These are phyloP conservation scores for Neotoxoptera formosana DNA, from an alignment of 1,140 invertebrate species.

Conservation along the genomic window DNA sequence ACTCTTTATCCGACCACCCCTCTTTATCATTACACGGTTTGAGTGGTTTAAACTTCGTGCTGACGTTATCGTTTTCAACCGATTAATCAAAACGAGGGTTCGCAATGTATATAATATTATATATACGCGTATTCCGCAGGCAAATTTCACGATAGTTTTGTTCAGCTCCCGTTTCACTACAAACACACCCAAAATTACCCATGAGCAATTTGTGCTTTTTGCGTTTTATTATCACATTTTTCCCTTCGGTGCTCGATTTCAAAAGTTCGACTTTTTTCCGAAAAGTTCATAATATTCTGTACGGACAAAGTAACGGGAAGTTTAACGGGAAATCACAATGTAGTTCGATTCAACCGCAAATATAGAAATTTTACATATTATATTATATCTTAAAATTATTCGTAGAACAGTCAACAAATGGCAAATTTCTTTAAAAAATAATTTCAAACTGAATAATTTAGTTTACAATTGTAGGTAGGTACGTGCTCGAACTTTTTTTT, in stretches of 20 bases:
- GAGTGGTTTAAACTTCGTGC: conserved; percentile 51
- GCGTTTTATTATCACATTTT: neutral
- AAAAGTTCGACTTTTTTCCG: neutral
- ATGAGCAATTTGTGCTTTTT: neutral
- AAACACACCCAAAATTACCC: conserved; percentile 27
- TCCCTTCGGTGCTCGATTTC: neutral
- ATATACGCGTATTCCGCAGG: neutral
- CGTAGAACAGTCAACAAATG: neutral
- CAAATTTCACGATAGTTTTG: conserved; percentile 40
- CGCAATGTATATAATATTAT: neutral
- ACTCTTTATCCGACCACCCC: conserved; percentile 28
- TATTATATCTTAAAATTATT: neutral
- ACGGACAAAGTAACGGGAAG: neutral
- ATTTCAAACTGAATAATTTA: conserved; percentile 3
- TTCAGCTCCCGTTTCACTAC: neutral
- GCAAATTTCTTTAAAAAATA: neutral
- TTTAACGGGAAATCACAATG: neutral
- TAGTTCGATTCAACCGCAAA: neutral
- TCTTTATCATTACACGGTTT: conserved; percentile 35
- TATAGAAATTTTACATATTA: neutral
- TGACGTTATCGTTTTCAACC: conserved; percentile 49
- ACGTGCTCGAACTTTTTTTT: neutral
- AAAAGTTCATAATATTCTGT: neutral
- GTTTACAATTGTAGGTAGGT: neutral
- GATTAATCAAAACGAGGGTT: conserved; percentile 52